Evolutionary conservation across 2,113 vertebrate species (phyloP).

Genomic region (Centropus bengalensis): DNA sequence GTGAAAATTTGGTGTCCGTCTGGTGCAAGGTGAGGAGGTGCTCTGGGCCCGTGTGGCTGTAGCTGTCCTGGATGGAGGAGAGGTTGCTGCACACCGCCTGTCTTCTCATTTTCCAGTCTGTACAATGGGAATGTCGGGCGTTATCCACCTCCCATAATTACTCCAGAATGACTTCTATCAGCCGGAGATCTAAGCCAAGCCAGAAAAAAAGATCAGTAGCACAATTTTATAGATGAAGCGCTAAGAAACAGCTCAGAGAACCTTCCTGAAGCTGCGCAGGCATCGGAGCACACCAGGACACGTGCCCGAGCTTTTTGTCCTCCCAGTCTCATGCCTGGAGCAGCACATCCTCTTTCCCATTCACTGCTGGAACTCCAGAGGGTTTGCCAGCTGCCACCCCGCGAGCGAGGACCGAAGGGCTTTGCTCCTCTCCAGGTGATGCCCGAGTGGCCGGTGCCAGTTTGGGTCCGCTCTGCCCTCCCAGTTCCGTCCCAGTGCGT

Average conservation of each 20-base stretch:
- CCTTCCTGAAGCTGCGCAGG: not conserved
- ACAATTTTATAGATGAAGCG: not conserved
- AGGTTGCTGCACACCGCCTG: rapidly evolving
- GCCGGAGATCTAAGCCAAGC: no score
- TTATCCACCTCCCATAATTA: not conserved
- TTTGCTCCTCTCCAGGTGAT: not conserved
- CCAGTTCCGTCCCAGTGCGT: not conserved
- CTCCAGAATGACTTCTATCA: not conserved
- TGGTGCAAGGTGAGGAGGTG: not conserved
- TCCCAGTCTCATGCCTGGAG: not conserved
- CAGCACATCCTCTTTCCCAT: not conserved
- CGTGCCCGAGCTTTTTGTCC: rapidly evolving
- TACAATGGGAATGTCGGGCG: not conserved
- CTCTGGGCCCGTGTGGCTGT: rapidly evolving
- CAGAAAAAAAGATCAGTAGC: not conserved
- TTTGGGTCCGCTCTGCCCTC: not conserved
- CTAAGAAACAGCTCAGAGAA: not conserved
- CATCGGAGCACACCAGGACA: not conserved
- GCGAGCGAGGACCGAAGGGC: not conserved
- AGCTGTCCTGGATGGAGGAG: rapidly evolving
- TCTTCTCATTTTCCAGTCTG: not conserved
- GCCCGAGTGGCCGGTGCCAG: rapidly evolving
- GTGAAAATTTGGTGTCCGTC: not conserved
- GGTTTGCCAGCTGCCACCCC: not conserved
- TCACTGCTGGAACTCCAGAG: not conserved